Percentiles rank a stretch among this genome's conserved stretches.
Evolutionary conservation across 2,888 invertebrate genomes (phyloP).

Genomic region (Caenorhabditis sinica): DNA sequence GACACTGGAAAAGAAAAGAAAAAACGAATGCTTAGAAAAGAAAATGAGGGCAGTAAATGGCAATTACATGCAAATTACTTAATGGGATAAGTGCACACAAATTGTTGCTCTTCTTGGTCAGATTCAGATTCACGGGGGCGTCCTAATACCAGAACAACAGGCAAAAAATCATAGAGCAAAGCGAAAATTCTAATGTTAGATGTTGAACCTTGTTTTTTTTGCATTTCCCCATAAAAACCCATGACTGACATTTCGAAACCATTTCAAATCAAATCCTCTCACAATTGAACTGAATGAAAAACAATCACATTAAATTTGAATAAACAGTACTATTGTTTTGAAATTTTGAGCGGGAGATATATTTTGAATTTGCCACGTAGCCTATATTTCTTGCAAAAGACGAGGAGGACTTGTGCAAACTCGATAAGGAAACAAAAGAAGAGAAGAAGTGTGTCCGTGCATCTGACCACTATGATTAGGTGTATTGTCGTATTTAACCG

Average conservation of each 20-base stretch:
- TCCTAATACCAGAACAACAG: not conserved
- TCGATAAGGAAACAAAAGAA: slow-evolving; percentile 56
- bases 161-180: slow-evolving; percentile 11
- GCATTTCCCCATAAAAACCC: not conserved
- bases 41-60: slow-evolving; percentile 32
- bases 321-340: not conserved
- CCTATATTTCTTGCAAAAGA: slow-evolving; percentile 1
- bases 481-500: slow-evolving; percentile 56
- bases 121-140: not conserved
- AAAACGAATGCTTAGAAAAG: slow-evolving; percentile 9
- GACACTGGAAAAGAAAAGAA: not conserved
- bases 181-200: slow-evolving; percentile 13
- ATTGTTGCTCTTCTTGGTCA: slow-evolving; percentile 27
- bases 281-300: not conserved
- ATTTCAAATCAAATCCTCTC: slow-evolving; percentile 4
- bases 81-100: slow-evolving; percentile 59
- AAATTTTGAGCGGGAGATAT: not conserved
- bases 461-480: slow-evolving; percentile 56
- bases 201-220: not conserved
- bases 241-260: slow-evolving; percentile 26
- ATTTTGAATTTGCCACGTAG: not conserved
- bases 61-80: slow-evolving; percentile 60
- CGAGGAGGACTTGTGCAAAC: slow-evolving; percentile 30
- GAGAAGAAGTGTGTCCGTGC: slow-evolving; percentile 41
- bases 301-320: not conserved